A percentile compares a stretch with the other conserved stretches of the same genome.
Conservation (phyloP, 2,113 vertebrate species). For the Uropsilus gracilis region DNA sequence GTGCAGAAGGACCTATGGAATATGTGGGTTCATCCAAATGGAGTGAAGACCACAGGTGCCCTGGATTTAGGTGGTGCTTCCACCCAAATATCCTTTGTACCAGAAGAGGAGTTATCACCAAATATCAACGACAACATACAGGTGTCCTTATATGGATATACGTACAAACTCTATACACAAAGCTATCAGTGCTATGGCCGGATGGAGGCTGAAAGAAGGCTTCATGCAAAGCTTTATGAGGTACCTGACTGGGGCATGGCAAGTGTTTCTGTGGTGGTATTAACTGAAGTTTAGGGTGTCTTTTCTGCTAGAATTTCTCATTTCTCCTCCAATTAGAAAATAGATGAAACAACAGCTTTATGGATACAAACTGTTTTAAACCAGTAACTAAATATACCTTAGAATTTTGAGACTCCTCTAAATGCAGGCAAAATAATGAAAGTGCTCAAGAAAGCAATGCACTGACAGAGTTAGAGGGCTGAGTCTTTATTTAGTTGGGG, state of each 20-base stretch:
- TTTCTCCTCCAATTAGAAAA: background rate
- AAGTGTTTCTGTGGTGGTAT: background rate
- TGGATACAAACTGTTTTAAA: background rate
- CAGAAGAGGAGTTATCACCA: constrained; percentile 62
- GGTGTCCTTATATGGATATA: constrained; percentile 93
- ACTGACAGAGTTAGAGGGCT: background rate
- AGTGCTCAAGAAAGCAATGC: background rate
- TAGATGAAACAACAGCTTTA: background rate
- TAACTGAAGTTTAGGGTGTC: background rate
- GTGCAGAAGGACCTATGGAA: constrained; percentile 92
- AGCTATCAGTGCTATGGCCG: constrained; percentile 97
- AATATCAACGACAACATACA: constrained; percentile 78
- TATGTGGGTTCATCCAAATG: constrained; percentile 87
- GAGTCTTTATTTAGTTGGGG: background rate
- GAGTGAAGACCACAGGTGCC: constrained; percentile 90
- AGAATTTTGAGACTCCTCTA: background rate
- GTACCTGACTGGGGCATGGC: constrained; percentile 78
- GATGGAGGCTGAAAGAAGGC: constrained; percentile 92
- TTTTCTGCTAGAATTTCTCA: background rate
- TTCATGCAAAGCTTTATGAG: constrained; percentile 89
- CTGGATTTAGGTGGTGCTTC: constrained; percentile 97
- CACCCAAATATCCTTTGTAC: constrained; percentile 94
- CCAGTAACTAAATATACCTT: background rate
- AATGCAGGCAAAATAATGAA: background rate
- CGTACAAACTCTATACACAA: constrained; percentile 93